Percentiles rank a stretch among this genome's conserved stretches.
Evolutionary conservation across 1,140 invertebrate genomes (phyloP).

Genomic region (Zaprionus taronus): DNA sequence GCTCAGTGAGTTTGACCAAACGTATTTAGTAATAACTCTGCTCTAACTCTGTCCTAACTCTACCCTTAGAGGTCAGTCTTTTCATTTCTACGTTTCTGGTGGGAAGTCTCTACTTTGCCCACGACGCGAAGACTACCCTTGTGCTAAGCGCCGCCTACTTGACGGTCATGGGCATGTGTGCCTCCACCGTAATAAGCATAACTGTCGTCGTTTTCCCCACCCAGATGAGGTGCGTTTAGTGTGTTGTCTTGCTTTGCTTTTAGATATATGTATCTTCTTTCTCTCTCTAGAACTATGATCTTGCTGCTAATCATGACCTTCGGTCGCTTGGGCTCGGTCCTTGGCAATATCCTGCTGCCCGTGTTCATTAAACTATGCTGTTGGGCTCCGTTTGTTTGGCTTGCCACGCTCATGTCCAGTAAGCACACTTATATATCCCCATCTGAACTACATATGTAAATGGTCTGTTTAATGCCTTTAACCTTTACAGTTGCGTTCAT

Average conservation of each 20-base stretch:
- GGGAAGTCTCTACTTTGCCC: constrained; percentile 57
- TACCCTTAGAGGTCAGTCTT: constrained; percentile 49
- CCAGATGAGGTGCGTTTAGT: constrained; percentile 84
- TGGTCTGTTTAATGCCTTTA: not conserved
- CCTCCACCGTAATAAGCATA: constrained; percentile 85
- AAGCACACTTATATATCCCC: constrained; percentile 7
- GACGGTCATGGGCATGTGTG: constrained; percentile 85
- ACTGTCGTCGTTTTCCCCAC: constrained; percentile 87
- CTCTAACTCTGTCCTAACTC: not conserved
- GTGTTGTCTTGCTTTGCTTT: not conserved
- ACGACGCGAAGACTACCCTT: constrained; percentile 24
- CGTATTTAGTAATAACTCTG: not conserved
- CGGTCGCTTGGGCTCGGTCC: constrained; percentile 62
- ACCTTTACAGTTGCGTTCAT: constrained; percentile 52
- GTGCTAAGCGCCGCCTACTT: constrained; percentile 65
- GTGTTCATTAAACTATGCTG: constrained; percentile 61
- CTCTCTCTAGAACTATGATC: constrained; percentile 62
- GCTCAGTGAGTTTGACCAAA: constrained; percentile 51
- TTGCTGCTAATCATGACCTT: constrained; percentile 71
- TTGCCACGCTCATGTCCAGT: constrained; percentile 58
- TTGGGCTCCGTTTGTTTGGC: constrained; percentile 60
- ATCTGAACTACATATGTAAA: not conserved
- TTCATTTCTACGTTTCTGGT: constrained; percentile 58
- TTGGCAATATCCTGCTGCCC: constrained; percentile 59
- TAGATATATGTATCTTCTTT: not conserved